Base-by-base conservation (phyloP, 2,797 vertebrate genomes). In the Pipistrellus pipistrellus region DNA sequence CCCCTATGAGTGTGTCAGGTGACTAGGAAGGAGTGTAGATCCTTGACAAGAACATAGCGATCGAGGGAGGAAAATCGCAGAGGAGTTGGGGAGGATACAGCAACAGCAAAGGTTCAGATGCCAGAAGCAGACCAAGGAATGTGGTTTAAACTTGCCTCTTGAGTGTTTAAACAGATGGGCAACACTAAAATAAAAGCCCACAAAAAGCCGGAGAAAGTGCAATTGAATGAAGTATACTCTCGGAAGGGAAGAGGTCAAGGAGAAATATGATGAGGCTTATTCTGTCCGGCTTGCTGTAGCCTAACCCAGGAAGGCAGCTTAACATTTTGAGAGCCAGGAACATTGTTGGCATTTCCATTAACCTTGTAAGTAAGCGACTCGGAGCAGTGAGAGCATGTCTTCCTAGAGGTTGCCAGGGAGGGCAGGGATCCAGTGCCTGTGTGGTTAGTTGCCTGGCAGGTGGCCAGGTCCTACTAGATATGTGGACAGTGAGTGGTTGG, bases 161-260 rank as follows among this genome's bases (percentile, higher is more conserved):
- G 55, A 80, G 35, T 81, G 20, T 78, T 94, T 69, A 84, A 85
- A 53, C 72, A 93, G 44, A 53, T 66, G 55, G 91, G 77, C 51
- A 85, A 68, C 51, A 76, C 62, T 85, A 17, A 91, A 95, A 88
- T 88, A 88, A 90, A 81, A 76, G 44, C 75, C 32, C 51, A 27
- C 13, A 27, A 41, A 83, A 85, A 92, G 71, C 17, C 64, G 93
- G 93, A 83, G 87, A 77, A 83, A 91, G 77, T 71, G 8, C 30
- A 68, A 4, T n/a, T 48, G 84, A 69, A 76, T 71, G 75, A 55
- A 35, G 25, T 62, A 11, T 14, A 46, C 32, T 13, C 30, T 72
- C 30, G 62, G 62, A 82, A 80, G 48, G 38, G 55, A 82, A n/a
- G 64, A 23, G 55, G 21, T 73, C 51, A n/a, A 55, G 55, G 46